Evolutionary conservation across 92 coral and sea anemone species (phyloP), one percentile per base, ranked within the genome.

Genomic region (Epizoanthus scotinus): DNA sequence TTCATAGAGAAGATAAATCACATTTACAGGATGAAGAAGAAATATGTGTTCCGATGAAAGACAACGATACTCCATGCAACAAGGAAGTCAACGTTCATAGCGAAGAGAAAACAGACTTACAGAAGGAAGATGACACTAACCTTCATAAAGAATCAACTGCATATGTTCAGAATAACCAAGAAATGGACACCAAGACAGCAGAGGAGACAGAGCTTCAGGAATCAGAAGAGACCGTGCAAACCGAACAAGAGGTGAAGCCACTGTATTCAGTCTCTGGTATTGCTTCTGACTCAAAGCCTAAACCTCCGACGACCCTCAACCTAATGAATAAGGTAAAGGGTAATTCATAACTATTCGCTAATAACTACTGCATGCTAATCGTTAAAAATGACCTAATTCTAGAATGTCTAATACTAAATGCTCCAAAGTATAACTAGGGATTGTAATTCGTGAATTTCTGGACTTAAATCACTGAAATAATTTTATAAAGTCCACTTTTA

Each of bases 261-360:
- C 84, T 20, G 19, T 8, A 44, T 9, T 52, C 44, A 36, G 31
- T 25, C 14, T 27, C 78, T 50, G 78, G 54, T 52, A 38, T 5
- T n/a, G 18, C 55, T 31, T 58, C 55, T 34, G 81, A 75, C 24
- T 75, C 68, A 75, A 75, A 75, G 61, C 81, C 67, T 34, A 38
- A 75, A 59, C 68, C 34, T 75, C 81, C 81, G 22, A 75, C 66
- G 81, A 59, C 68, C 8, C 81, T 75, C 36, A 67, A 66, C 68
- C 67, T 75, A 75, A 75, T 67, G 42, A 40, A 75, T 75, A 75
- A 75, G 81, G 81, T 75, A 75, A 75, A 40, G 47, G 44, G 6
- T 75, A 75, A 75, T 54, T 44, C 52, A 9, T 67, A 40, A 14
- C 55, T 73, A 22, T 28, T 50, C 7, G 62, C 78, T 75, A 75